Percentiles rank a stretch among this genome's conserved stretches.
These are phyloP conservation scores for Pleuronectes platessa DNA, from an alignment of 2,113 vertebrate genomes.

Conservation along the genomic window DNA sequence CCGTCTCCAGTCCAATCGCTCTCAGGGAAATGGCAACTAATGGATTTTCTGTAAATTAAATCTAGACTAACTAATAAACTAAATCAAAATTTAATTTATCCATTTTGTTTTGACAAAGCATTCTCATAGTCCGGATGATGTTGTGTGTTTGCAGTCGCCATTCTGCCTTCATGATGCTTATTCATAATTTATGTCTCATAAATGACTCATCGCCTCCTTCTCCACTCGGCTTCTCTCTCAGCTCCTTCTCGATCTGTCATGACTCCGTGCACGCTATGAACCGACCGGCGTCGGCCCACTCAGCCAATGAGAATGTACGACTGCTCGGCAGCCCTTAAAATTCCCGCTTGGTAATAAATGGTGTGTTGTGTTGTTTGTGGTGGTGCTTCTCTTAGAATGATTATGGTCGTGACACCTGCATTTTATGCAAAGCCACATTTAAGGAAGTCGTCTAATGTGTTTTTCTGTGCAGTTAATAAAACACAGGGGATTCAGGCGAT, in stretches of 20 bases:
- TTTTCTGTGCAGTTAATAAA: slow-evolving; percentile 50
- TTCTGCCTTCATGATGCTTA: slow-evolving; percentile 84
- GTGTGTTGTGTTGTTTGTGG: slow-evolving; percentile 36
- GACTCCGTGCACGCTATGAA: slow-evolving; percentile 74
- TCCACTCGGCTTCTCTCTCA: slow-evolving; percentile 58
- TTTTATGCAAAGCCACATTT: slow-evolving; percentile 40
- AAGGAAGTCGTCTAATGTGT: slow-evolving; percentile 29
- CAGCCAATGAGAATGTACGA: slow-evolving; percentile 40
- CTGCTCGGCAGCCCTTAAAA: slow-evolving; percentile 16
- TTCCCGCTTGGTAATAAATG: slow-evolving; percentile 37
- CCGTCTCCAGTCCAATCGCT: slow-evolving; percentile 73
- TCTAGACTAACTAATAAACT: slow-evolving; percentile 85
- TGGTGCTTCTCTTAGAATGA: slow-evolving; percentile 37
- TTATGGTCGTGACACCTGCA: slow-evolving; percentile 26
- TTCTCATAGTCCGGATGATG: slow-evolving; percentile 87
- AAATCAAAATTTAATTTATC: slow-evolving; percentile 91
- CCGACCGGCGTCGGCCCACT: slow-evolving; percentile 63
- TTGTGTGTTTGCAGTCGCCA: slow-evolving; percentile 81
- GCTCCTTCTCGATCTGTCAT: slow-evolving; percentile 44
- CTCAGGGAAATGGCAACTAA: slow-evolving; percentile 82
- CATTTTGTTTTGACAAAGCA: slow-evolving; percentile 87
- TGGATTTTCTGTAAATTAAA: slow-evolving; percentile 79
- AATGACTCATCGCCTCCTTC: slow-evolving; percentile 81
- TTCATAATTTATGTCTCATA: slow-evolving; percentile 87
- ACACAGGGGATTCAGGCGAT: slow-evolving; percentile 31